phyloP scores from a whole-genome alignment of 2,888 invertebrate genomes.

The Punctoribates punctum region DNA sequence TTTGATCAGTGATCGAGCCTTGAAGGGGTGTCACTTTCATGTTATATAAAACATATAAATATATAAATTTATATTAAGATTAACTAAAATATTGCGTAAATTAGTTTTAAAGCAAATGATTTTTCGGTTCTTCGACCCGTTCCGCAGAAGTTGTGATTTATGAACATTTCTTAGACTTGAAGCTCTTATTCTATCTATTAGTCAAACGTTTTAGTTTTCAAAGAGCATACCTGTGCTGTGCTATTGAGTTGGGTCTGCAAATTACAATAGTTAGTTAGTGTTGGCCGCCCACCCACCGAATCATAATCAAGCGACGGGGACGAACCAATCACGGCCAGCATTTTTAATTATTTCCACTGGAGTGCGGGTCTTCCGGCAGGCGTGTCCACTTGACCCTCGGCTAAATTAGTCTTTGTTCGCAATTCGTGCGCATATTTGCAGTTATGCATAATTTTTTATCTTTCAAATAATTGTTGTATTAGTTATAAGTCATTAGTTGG shows the following conservation, averaged over 20 bases:
- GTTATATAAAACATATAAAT: constrained; percentile 5
- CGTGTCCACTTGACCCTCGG: constrained; percentile 26
- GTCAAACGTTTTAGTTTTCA: not conserved
- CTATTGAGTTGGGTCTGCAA: not conserved
- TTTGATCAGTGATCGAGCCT: not conserved
- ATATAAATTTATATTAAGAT: constrained; percentile 2
- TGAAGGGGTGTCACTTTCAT: constrained; percentile 34
- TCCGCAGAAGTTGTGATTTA: constrained; percentile 5
- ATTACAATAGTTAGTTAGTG: constrained; percentile 25
- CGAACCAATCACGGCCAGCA: constrained; percentile 29
- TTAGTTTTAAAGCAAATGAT: constrained; percentile 28
- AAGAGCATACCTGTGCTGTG: no score
- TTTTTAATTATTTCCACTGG: constrained; percentile 36
- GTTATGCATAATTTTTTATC: constrained; percentile 34
- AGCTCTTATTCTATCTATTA: constrained; percentile 1
- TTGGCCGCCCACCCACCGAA: constrained; percentile 36
- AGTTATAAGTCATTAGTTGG: constrained; percentile 18
- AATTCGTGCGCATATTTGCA: constrained; percentile 30
- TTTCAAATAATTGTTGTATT: constrained; percentile 16
- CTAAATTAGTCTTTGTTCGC: constrained; percentile 34
- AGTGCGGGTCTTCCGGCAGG: constrained; percentile 30
- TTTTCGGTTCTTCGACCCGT: constrained; percentile 21
- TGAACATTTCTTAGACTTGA: not conserved
- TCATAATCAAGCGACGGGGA: constrained; percentile 37
- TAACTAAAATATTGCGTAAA: constrained; percentile 10